Evolutionary conservation across 2,113 vertebrate species (phyloP).

Genomic region (Thamnophis sirtalis): DNA sequence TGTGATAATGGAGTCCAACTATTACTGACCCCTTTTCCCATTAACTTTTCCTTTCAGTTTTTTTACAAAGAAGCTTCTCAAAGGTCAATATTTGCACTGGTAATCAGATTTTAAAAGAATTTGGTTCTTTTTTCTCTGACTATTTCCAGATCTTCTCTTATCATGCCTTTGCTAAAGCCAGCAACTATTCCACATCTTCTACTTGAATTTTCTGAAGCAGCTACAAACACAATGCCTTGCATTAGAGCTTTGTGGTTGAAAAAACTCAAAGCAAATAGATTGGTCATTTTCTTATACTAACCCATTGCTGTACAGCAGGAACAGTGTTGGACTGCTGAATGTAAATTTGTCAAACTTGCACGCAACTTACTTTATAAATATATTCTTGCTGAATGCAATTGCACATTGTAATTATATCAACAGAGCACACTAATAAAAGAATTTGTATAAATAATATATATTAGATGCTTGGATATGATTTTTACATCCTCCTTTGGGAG

Average conservation of each 20-base stretch:
- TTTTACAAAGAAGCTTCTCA: conserved; percentile 45
- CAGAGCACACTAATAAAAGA: conserved; percentile 81
- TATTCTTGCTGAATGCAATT: conserved; percentile 73
- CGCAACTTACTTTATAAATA: conserved; percentile 63
- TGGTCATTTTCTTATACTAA: conserved; percentile 48
- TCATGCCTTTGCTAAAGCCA: conserved; percentile 62
- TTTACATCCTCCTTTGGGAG: conserved; percentile 72
- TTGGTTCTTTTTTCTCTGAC: conserved; percentile 30
- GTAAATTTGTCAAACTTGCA: conserved; percentile 67
- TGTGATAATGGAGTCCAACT: conserved; percentile 45
- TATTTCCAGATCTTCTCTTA: conserved; percentile 44
- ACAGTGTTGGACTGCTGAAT: conserved; percentile 58
- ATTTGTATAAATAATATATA: conserved; percentile 82
- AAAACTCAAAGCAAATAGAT: conserved; percentile 48
- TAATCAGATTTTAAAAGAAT: conserved; percentile 38
- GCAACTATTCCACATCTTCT: conserved; percentile 53
- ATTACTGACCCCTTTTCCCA: conserved; percentile 42
- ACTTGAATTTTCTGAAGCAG: conserved; percentile 74
- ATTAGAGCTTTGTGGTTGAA: conserved; percentile 32
- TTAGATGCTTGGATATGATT: conserved; percentile 73
- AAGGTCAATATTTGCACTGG: background rate
- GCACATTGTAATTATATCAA: conserved; percentile 79
- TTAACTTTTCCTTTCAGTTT: conserved; percentile 33
- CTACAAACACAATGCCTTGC: conserved; percentile 54
- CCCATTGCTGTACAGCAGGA: conserved; percentile 49